These are phyloP conservation scores for Lepidostoma basale DNA, from an alignment of 1,140 invertebrate species.

Conservation along the genomic window DNA sequence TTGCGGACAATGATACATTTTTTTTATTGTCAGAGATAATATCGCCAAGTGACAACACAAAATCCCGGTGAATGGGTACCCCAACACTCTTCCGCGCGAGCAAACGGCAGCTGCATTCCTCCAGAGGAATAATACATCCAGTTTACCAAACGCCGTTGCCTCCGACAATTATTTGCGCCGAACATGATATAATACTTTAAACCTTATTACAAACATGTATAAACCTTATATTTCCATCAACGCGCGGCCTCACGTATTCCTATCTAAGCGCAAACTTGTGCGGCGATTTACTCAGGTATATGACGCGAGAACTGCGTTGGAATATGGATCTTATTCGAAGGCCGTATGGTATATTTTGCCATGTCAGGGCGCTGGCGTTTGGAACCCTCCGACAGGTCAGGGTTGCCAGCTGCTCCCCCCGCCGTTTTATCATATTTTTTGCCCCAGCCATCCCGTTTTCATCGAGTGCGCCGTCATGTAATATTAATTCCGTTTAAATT, in stretches of 20 bases:
- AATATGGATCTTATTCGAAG: too few species aligned
- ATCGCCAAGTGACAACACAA: background rate
- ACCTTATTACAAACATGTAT: background rate
- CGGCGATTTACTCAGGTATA: too few species aligned
- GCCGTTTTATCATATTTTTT: conserved; percentile 24
- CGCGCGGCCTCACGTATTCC: background rate
- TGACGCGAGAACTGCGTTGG: too few species aligned
- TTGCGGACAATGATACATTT: too few species aligned
- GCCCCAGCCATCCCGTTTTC: conserved; percentile 13
- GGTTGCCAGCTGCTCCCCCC: conserved; percentile 12
- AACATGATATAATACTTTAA: background rate
- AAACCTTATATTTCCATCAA: conserved; percentile 10
- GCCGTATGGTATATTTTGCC: background rate
- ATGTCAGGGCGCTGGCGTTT: background rate
- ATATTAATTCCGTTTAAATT: conserved; percentile 25
- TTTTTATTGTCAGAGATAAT: too few species aligned
- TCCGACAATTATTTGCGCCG: background rate
- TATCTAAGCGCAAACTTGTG: too few species aligned
- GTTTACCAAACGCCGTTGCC: background rate
- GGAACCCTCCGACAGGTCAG: background rate
- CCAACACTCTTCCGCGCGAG: background rate
- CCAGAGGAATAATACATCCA: too few species aligned
- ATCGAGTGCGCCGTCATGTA: conserved; percentile 18
- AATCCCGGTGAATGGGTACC: background rate
- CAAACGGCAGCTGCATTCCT: conserved; percentile 10